Evolutionary conservation across 2,888 invertebrate genomes (phyloP).

Genomic region (Microchrysa polita): DNA sequence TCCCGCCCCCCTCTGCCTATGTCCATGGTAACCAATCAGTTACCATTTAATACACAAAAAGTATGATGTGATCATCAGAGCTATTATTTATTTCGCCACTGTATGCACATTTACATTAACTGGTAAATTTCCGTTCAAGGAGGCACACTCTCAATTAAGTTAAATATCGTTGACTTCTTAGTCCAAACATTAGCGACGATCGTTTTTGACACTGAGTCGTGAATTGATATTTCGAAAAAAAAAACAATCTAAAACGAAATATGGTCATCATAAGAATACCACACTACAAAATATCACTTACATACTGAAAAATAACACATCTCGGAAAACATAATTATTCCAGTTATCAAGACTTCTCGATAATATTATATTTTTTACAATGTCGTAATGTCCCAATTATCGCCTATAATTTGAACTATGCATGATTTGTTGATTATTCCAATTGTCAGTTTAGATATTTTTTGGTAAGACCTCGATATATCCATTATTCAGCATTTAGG

Average conservation of each 20-base stretch:
- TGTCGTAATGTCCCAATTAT: constrained; percentile 1
- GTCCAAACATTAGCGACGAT: too few relatives aligned
- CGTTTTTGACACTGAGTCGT: too few relatives aligned
- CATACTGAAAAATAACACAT: not conserved
- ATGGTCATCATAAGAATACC: not conserved
- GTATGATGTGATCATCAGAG: too few relatives aligned
- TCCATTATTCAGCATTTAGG: not conserved
- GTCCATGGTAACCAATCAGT: too few relatives aligned
- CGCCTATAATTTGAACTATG: not conserved
- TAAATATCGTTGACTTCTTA: too few relatives aligned
- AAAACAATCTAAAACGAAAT: not conserved
- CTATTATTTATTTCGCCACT: too few relatives aligned
- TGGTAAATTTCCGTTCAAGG: too few relatives aligned
- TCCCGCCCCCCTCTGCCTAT: too few relatives aligned
- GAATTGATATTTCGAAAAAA: not conserved
- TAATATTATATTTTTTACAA: constrained; percentile 7
- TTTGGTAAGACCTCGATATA: not conserved
- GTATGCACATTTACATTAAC: too few relatives aligned
- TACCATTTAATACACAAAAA: too few relatives aligned
- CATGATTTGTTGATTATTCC: not conserved
- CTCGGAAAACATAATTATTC: not conserved
- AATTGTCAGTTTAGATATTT: not conserved
- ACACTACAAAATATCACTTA: not conserved
- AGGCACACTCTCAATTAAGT: too few relatives aligned
- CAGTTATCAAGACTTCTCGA: not conserved